phyloP scores from a whole-genome alignment of 2,113 vertebrate species.

The Telmatochromis sp. region DNA sequence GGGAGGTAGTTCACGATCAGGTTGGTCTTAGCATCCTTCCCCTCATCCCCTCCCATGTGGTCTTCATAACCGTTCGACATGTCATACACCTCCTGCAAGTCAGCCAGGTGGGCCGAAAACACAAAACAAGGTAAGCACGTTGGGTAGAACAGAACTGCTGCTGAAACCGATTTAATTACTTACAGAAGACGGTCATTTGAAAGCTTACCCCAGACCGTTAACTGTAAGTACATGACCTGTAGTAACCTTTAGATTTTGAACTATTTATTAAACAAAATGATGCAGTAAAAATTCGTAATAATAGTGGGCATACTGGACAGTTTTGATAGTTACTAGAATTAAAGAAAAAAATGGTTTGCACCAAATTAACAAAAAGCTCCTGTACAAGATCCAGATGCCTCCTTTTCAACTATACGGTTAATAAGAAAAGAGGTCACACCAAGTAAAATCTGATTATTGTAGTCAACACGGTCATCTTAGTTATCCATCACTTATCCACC shows the following conservation, averaged over 20 bases:
- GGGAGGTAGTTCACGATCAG: slow-evolving; percentile 98
- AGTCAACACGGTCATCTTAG: not conserved
- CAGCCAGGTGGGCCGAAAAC: slow-evolving; percentile 17
- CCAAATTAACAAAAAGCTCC: not conserved
- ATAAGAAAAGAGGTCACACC: not conserved
- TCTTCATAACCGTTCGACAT: slow-evolving; percentile 99
- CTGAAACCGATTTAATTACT: not conserved
- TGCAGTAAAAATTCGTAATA: not conserved
- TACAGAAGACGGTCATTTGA: not conserved
- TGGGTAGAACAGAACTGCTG: not conserved
- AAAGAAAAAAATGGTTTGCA: not conserved
- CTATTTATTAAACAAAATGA: not conserved
- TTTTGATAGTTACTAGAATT: not conserved
- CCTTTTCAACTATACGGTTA: not conserved
- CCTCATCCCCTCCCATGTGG: slow-evolving; percentile 92
- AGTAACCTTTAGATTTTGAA: not conserved
- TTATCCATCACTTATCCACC: not conserved
- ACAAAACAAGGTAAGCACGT: not conserved
- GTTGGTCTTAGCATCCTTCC: slow-evolving; percentile 91
- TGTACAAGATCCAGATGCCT: not conserved
- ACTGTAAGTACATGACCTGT: not conserved
- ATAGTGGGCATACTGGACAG: not conserved
- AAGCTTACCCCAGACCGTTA: not conserved
- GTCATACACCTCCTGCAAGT: slow-evolving; percentile 78
- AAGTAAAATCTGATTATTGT: not conserved